Conservation (phyloP, 1,140 invertebrate genomes). For the Habropoda laboriosa region DNA sequence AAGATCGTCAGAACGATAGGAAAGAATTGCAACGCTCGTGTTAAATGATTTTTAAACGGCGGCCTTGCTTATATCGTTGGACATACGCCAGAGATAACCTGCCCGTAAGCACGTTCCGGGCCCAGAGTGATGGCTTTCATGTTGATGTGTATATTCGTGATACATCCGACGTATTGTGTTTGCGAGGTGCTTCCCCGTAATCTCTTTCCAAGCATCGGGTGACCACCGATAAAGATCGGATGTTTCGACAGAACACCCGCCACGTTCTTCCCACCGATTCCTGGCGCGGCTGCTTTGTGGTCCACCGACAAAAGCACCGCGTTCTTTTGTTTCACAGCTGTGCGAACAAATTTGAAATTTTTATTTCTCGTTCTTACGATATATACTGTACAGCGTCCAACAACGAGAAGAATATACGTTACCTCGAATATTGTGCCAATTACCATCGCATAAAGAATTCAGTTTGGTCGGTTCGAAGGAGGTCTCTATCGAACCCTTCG, state of each 20-base stretch:
- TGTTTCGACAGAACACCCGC: slow-evolving; percentile 90
- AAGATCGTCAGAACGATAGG: background rate
- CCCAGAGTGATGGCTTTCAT: slow-evolving; percentile 84
- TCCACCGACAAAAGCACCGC: slow-evolving; percentile 92
- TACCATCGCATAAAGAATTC: slow-evolving; percentile 93
- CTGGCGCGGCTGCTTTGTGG: slow-evolving; percentile 85
- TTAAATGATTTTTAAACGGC: background rate
- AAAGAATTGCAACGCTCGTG: background rate
- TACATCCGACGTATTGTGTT: slow-evolving; percentile 91
- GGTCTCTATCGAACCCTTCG: slow-evolving; percentile 89
- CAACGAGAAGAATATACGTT: too few relatives aligned
- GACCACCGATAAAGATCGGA: slow-evolving; percentile 94
- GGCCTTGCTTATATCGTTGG: slow-evolving; percentile 84
- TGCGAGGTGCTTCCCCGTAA: slow-evolving; percentile 84
- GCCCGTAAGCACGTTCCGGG: slow-evolving; percentile 84
- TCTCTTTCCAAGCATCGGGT: slow-evolving; percentile 84
- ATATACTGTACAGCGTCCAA: too few relatives aligned
- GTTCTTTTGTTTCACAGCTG: slow-evolving; percentile 92
- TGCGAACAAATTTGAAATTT: slow-evolving; percentile 57
- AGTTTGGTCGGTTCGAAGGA: slow-evolving; percentile 87
- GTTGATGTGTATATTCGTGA: slow-evolving; percentile 88
- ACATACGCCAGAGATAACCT: slow-evolving; percentile 87
- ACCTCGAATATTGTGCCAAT: slow-evolving; percentile 96
- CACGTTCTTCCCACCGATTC: slow-evolving; percentile 85
- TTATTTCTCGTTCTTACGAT: too few relatives aligned